Evolutionary conservation across 2,797 vertebrate genomes (phyloP).

Genomic region (Remorina albescens): DNA sequence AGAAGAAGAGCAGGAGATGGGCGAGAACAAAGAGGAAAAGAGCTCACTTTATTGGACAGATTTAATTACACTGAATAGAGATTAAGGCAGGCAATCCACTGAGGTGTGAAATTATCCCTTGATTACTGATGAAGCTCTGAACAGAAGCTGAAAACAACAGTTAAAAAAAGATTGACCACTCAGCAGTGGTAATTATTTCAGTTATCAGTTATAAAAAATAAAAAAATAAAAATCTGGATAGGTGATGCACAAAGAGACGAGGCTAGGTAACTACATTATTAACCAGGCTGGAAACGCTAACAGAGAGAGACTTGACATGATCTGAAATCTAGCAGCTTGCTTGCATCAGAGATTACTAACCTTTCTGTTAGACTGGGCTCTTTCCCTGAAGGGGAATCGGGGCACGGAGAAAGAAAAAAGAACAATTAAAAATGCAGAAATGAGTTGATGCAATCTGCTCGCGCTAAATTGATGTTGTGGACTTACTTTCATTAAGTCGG

Average conservation of each 20-base stretch:
- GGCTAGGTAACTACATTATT: conserved; percentile 79
- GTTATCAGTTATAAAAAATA: conserved; percentile 58
- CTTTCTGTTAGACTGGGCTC: conserved; percentile 73
- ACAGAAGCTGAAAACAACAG: conserved; percentile 78
- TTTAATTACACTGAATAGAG: conserved; percentile 99
- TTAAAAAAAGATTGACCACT: conserved; percentile 78
- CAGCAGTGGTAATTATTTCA: conserved; percentile 77
- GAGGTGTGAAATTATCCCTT: conserved; percentile 99
- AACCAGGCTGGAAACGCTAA: conserved; percentile 75
- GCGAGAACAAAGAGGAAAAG: conserved; percentile 96
- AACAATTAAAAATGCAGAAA: conserved; percentile 83
- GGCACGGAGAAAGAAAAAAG: conserved; percentile 49
- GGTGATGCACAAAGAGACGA: conserved; percentile 62
- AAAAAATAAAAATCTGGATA: conserved; percentile 38
- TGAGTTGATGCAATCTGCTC: conserved; percentile 75
- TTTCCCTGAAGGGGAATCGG: conserved; percentile 65
- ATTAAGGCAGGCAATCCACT: conserved; percentile 97
- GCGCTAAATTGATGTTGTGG: conserved; percentile 53
- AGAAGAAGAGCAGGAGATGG: conserved; percentile 77
- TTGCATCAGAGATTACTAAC: conserved; percentile 83
- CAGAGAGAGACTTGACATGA: conserved; percentile 75
- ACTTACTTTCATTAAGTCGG: conserved; percentile 45
- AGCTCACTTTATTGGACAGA: conserved; percentile 98
- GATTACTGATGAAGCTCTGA: conserved; percentile 90
- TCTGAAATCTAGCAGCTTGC: conserved; percentile 80